Conservation (phyloP, 2,797 vertebrate genomes). For the Notolepis coatsorum region DNA sequence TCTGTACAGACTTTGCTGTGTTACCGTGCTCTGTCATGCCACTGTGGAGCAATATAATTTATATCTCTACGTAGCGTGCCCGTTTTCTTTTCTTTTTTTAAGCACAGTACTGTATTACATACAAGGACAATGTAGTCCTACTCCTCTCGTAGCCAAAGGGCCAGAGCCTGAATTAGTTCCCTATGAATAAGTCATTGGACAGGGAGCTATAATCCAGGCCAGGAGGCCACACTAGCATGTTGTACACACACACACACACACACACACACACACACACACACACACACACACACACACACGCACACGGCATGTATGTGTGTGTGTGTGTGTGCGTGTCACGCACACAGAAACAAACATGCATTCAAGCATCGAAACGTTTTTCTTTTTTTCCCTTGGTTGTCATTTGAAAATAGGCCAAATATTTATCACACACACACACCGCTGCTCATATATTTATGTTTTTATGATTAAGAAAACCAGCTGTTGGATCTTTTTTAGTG, state of each 20-base stretch:
- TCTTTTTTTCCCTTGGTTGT: no score
- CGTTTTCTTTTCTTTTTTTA: not conserved
- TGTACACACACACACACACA: not conserved
- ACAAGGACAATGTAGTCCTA: conserved; percentile 1
- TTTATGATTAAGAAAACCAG: no score
- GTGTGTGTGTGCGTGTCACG: no score
- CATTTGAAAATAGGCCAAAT: no score
- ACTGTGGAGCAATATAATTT: not conserved
- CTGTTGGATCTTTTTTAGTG: no score
- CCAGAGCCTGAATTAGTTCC: conserved; percentile 21
- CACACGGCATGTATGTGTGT: no score
- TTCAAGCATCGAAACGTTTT: no score
- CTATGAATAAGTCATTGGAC: conserved; percentile 38
- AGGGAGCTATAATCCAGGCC: not conserved
- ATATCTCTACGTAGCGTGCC: not conserved
- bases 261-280: conserved; percentile 1
- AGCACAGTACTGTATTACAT: not conserved
- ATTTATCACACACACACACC: not conserved
- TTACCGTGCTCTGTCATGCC: conserved; percentile 12
- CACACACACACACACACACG: not conserved
- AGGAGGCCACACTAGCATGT: not conserved
- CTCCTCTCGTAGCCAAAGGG: conserved; percentile 17
- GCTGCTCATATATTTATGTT: no score
- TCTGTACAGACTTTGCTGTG: not conserved
- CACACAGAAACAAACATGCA: no score